Percentiles rank a stretch among this genome's conserved stretches.
Evolutionary conservation across 37 sponge, comb jelly and placozoan species (phyloP).

Genomic region (Axinella damicornis): DNA sequence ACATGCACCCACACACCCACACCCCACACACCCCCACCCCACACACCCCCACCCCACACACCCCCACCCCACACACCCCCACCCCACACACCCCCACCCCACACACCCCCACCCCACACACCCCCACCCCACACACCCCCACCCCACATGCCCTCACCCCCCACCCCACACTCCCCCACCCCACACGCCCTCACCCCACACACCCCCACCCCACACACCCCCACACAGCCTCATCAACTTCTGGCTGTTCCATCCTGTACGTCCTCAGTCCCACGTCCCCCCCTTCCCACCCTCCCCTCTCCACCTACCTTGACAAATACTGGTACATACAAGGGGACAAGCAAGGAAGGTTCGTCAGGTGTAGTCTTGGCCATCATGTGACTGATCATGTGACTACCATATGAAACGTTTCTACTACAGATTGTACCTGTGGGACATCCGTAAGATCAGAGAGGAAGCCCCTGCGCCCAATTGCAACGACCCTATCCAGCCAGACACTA

Average conservation of each 20-base stretch:
- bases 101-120: not conserved
- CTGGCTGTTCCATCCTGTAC: constrained; percentile 25
- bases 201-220: not conserved
- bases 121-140: constrained; percentile 1
- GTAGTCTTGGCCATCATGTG: too few species aligned
- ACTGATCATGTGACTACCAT: not conserved
- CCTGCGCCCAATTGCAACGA: not conserved
- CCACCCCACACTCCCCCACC: not conserved
- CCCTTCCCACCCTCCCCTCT: not conserved
- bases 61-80: not conserved
- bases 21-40: too few species aligned
- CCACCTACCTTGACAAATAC: constrained; percentile 41
- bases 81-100: not conserved
- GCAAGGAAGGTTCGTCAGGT: constrained; percentile 1
- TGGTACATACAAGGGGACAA: constrained; percentile 54
- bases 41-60: not conserved
- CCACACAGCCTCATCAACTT: constrained; percentile 14
- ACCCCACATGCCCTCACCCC: not conserved
- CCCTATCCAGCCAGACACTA: constrained; percentile 9
- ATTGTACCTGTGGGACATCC: constrained; percentile 50
- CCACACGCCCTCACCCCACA: not conserved
- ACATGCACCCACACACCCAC: too few species aligned
- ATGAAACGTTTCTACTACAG: not conserved
- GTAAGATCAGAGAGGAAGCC: not conserved
- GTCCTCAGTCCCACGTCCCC: constrained; percentile 3